These are phyloP conservation scores for Melanostoma scalare DNA, from an alignment of 2,888 invertebrate genomes.

Conservation along the genomic window DNA sequence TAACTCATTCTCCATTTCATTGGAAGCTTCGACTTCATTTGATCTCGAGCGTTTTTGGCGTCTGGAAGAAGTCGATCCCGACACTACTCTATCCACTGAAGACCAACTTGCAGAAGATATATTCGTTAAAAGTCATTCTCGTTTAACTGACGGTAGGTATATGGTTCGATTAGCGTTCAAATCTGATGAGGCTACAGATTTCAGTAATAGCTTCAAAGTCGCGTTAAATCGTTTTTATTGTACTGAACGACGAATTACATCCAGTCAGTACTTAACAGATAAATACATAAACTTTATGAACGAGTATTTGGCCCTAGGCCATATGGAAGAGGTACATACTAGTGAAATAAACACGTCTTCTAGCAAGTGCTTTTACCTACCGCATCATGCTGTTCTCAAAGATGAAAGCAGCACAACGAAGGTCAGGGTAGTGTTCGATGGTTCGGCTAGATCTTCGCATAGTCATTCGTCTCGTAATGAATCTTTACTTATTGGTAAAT, in stretches of 20 bases:
- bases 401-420: slow-evolving; percentile 40
- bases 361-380: slow-evolving; percentile 20
- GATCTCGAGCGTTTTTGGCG: slow-evolving; percentile 47
- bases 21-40: slow-evolving; percentile 13
- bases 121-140: slow-evolving; percentile 18
- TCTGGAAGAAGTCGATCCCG: slow-evolving; percentile 31
- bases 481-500: slow-evolving; percentile 33
- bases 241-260: slow-evolving; percentile 10
- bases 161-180: slow-evolving; percentile 5
- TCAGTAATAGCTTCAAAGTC: neutral
- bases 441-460: slow-evolving; percentile 8
- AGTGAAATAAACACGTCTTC: slow-evolving; percentile 13
- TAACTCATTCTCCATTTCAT: slow-evolving; percentile 5
- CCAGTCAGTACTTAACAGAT: neutral
- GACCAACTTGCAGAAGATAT: slow-evolving; percentile 32
- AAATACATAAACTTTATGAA: slow-evolving; percentile 36
- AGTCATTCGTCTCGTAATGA: slow-evolving; percentile 44
- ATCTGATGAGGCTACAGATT: slow-evolving; percentile 1
- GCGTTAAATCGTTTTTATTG: slow-evolving; percentile 21
- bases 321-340: slow-evolving; percentile 25
- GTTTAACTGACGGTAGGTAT: slow-evolving; percentile 28
- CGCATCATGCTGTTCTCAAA: slow-evolving; percentile 46
- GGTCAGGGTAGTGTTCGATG: slow-evolving; percentile 23
- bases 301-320: slow-evolving; percentile 28
- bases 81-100: slow-evolving; percentile 10